Percentiles rank a stretch among this genome's conserved stretches.
Conservation (phyloP, 2,888 invertebrate genomes). For the Hemaris fuciformis region DNA sequence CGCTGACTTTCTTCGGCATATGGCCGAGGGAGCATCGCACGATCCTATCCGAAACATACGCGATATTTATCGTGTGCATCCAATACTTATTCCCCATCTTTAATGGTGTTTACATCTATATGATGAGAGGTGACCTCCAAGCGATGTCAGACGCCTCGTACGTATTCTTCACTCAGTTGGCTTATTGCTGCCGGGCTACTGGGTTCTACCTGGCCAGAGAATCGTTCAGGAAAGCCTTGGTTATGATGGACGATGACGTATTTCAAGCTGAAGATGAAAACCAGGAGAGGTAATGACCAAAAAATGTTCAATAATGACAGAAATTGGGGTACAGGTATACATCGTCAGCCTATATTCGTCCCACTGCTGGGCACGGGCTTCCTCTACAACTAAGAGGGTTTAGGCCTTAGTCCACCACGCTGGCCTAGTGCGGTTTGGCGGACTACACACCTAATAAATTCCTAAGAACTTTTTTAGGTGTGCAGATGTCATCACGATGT, state of each 20-base stretch:
- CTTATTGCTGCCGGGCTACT: background rate
- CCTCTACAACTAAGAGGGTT: too few relatives aligned
- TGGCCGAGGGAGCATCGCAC: background rate
- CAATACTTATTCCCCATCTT: background rate
- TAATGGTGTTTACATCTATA: background rate
- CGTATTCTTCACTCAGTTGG: conserved; percentile 2
- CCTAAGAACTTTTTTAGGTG: too few relatives aligned
- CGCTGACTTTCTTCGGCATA: background rate
- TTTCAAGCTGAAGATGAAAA: background rate
- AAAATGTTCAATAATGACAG: too few relatives aligned
- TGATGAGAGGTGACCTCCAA: conserved; percentile 5
- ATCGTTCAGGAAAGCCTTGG: background rate
- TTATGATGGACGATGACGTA: conserved; percentile 2
- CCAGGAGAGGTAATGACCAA: background rate
- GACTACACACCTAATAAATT: too few relatives aligned
- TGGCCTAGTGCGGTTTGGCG: too few relatives aligned
- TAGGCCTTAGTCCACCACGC: too few relatives aligned
- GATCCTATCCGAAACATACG: background rate
- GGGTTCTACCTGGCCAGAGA: background rate
- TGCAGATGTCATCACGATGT: too few relatives aligned
- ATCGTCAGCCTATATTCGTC: too few relatives aligned
- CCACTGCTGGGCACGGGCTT: too few relatives aligned
- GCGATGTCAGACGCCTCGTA: conserved; percentile 8
- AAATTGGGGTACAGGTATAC: too few relatives aligned
- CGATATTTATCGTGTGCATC: background rate